phyloP scores from a whole-genome alignment of 1,140 invertebrate species.

The Palaemon carinicauda region DNA sequence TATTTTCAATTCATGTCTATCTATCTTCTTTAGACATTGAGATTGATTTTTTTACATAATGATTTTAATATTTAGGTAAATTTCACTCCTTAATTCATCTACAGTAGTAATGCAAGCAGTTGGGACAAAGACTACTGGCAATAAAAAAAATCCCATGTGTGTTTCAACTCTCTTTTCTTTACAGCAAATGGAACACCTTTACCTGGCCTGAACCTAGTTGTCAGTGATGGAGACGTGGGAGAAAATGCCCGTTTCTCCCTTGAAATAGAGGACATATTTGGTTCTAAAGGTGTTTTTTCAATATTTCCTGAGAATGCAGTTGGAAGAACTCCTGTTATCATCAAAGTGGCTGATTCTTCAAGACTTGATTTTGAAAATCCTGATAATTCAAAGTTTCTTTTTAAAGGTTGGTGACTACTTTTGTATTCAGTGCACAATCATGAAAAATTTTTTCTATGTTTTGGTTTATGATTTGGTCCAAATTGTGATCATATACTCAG shows the following conservation, averaged over 20 bases:
- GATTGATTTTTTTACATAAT: too few species aligned
- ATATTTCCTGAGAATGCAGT: conserved; percentile 75
- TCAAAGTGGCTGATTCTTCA: conserved; percentile 69
- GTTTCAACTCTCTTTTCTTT: not conserved
- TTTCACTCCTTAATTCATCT: not conserved
- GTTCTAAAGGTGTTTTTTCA: conserved; percentile 70
- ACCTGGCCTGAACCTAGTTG: conserved; percentile 76
- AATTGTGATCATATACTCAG: too few species aligned
- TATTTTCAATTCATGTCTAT: too few species aligned
- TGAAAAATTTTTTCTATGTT: not conserved
- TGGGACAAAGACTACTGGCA: too few species aligned
- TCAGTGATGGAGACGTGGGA: conserved; percentile 78
- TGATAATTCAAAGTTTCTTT: conserved; percentile 46
- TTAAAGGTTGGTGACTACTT: conserved; percentile 26
- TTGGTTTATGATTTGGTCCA: not conserved
- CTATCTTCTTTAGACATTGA: too few species aligned
- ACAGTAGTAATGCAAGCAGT: too few species aligned
- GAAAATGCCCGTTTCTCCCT: conserved; percentile 79
- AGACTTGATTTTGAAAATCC: conserved; percentile 49
- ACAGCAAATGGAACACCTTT: conserved; percentile 65
- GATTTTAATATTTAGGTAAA: too few species aligned
- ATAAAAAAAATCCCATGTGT: too few species aligned
- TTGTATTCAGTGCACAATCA: too few species aligned
- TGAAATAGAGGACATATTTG: conserved; percentile 69
- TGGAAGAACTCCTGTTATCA: conserved; percentile 77